Evolutionary conservation across 2,888 invertebrate genomes (phyloP), one percentile per base, ranked within the genome.

Genomic region (Sinelater perroti): DNA sequence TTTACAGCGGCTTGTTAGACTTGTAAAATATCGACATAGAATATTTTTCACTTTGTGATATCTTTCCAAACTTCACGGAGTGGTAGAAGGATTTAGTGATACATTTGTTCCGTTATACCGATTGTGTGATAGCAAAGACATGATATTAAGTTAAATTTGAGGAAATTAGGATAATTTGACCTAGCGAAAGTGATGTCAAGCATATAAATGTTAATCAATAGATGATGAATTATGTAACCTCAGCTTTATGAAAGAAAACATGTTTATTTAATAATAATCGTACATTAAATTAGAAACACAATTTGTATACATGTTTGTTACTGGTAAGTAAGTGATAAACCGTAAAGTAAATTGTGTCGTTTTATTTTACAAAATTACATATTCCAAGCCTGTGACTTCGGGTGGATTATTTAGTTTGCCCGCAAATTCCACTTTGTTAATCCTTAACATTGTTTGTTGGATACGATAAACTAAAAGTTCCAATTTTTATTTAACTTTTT

Each of bases 371-470:
- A 71, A 68, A 24, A 69, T 52, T 51, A 67, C 67, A 11, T 63
- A 69, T 45, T 70, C 69, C 11, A 70, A 50, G n/a, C 73, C 72
- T 52, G 69, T 69, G 2, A 78, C 74, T 61, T 73, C 75, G 18
- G 74, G 73, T 16, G 78, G 78, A 60, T 76, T 74, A 63, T 76
- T 72, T 16, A 78, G 38, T 60, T 75, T 70, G 3, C 74, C 77
- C 11, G 58, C 82, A 8, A 90, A 80, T 67, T 83, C 83, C 58
- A 93, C 87, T 1, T 85, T 82, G 73, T 91, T 92, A 50, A 93
- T 92, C 71, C 92, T 83, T 42, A 93, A 74, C 80, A 87, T 86
- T 2, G 91, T 91, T 68, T 88, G 86, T 28, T 87, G 86, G 1
- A 84, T 79, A 69, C 89, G 83, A 67, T 82, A 83, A 75, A 83